phyloP scores from a whole-genome alignment of 2,888 invertebrate genomes.

The Cephalotes varians region DNA sequence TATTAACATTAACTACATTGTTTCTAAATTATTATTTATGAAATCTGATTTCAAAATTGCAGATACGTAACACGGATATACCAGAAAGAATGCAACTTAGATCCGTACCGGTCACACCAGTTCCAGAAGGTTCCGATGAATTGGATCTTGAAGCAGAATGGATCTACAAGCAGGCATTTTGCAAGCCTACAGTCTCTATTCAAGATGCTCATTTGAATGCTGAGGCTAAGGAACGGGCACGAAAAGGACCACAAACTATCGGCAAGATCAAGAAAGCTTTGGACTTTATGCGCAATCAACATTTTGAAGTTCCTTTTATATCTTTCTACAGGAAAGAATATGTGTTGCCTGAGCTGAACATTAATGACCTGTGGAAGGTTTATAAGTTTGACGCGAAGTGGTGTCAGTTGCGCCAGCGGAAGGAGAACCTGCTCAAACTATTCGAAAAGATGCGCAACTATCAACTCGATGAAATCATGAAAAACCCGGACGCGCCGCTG shows the following conservation, averaged over 20 bases:
- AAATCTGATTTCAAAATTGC: slow-evolving; percentile 49
- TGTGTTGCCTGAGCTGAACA: slow-evolving; percentile 96
- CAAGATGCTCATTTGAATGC: slow-evolving; percentile 89
- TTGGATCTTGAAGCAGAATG: slow-evolving; percentile 98
- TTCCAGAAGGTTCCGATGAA: slow-evolving; percentile 94
- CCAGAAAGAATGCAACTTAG: slow-evolving; percentile 97
- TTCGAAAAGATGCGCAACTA: slow-evolving; percentile 97
- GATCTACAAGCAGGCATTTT: slow-evolving; percentile 98
- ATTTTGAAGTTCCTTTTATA: slow-evolving; percentile 99
- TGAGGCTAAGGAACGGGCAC: slow-evolving; percentile 87
- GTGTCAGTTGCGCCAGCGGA: slow-evolving; percentile 95
- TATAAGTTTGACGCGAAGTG: slow-evolving; percentile 98
- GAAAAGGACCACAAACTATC: slow-evolving; percentile 90
- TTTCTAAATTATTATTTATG: background rate
- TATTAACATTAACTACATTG: background rate
- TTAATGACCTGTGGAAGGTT: slow-evolving; percentile 99
- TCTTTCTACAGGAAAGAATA: slow-evolving; percentile 99
- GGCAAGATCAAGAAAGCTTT: slow-evolving; percentile 97
- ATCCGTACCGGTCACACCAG: slow-evolving; percentile 93
- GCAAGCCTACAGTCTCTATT: slow-evolving; percentile 92
- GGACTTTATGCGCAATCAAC: slow-evolving; percentile 98
- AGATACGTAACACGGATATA: slow-evolving; percentile 94
- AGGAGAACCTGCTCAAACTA: slow-evolving; percentile 92
- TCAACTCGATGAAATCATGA: slow-evolving; percentile 94
- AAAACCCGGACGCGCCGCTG: slow-evolving; percentile 93